phyloP scores from a whole-genome alignment of 2,797 vertebrate species.

The Sylvia borin region DNA sequence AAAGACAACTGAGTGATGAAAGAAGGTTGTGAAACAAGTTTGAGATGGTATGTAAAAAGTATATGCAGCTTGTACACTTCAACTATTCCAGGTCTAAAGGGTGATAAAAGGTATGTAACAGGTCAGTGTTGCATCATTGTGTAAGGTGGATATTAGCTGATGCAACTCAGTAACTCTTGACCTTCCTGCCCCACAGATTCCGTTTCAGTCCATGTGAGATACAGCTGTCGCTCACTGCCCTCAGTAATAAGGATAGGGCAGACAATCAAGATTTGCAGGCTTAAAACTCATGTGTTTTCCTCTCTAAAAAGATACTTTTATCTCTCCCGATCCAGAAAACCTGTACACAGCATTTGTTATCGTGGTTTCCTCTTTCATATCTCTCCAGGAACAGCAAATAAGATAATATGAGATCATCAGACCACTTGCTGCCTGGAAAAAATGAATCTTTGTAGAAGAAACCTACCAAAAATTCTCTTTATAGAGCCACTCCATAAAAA shows the following conservation, averaged over 20 bases:
- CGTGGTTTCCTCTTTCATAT: not conserved
- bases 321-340: not conserved
- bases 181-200: not conserved
- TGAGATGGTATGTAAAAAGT: not conserved
- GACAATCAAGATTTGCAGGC: not conserved
- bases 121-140: not conserved
- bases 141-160: not conserved
- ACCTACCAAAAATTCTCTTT: not conserved
- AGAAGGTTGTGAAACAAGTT: not conserved
- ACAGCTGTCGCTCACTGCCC: not conserved
- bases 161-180: not conserved
- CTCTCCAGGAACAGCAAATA: not conserved
- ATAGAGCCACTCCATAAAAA: not conserved
- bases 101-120: not conserved
- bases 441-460: constrained; percentile 11
- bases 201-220: not conserved
- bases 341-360: not conserved
- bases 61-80: not conserved
- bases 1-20: not conserved
- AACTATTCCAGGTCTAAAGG: not conserved
- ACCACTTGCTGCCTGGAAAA: not conserved
- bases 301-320: not conserved
- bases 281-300: not conserved
- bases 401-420: not conserved
- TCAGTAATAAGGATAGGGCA: not conserved